Percentiles rank a stretch among this genome's conserved stretches.
phyloP scores from a whole-genome alignment of 2,888 invertebrate genomes.

The Acleris sparsana region DNA sequence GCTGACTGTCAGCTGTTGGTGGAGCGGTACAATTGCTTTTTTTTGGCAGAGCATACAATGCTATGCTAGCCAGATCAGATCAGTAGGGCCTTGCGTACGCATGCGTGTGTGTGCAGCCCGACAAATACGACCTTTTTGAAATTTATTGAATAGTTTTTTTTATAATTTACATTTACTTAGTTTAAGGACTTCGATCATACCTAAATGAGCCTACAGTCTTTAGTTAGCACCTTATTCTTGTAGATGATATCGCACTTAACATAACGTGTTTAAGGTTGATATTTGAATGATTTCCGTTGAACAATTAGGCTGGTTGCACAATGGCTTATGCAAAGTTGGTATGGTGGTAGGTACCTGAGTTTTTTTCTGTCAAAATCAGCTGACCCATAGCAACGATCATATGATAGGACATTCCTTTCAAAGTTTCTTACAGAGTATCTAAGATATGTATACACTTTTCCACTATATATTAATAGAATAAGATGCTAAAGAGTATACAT shows the following conservation, averaged over 20 bases:
- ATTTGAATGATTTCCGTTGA: background rate
- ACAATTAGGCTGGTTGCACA: slow-evolving; percentile 28
- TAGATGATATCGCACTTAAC: background rate
- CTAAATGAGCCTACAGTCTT: too few species aligned
- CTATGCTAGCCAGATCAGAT: too few species aligned
- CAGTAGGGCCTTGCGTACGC: too few species aligned
- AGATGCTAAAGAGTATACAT: too few species aligned
- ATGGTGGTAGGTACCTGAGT: slow-evolving; percentile 34
- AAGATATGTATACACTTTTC: too few species aligned
- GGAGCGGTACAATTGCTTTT: background rate
- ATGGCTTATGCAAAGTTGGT: slow-evolving; percentile 26
- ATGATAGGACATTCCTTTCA: slow-evolving; percentile 24
- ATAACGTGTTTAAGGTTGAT: background rate
- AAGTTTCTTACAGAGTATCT: slow-evolving; percentile 22
- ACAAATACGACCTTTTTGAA: too few species aligned
- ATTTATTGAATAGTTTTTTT: too few species aligned
- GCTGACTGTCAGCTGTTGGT: slow-evolving; percentile 39
- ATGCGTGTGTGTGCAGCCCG: too few species aligned
- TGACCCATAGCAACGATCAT: slow-evolving; percentile 27
- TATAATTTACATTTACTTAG: too few species aligned
- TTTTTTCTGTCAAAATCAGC: slow-evolving; percentile 33
- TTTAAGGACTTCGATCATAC: too few species aligned
- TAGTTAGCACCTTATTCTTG: too few species aligned
- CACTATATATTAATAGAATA: too few species aligned
- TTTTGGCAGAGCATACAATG: background rate